Evolutionary conservation across 92 coral and sea anemone genomes (phyloP).

Genomic region (Umimayanthus kanabou): DNA sequence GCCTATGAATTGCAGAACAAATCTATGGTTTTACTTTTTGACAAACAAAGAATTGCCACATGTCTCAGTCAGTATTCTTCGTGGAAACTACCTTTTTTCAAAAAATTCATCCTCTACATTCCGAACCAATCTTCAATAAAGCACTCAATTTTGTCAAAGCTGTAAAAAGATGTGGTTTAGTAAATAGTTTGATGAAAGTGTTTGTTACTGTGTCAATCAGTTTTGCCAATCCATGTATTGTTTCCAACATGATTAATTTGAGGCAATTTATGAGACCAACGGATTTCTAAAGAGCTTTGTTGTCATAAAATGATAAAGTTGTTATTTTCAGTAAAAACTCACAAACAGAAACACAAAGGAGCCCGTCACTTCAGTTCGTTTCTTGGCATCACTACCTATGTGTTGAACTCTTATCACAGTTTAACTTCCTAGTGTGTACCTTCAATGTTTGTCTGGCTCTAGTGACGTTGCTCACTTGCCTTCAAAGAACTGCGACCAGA

Average conservation of each 20-base stretch:
- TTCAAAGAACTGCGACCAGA: too few relatives aligned
- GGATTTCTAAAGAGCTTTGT: background rate
- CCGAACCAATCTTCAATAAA: background rate
- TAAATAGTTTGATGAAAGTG: background rate
- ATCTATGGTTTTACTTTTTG: background rate
- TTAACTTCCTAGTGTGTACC: background rate
- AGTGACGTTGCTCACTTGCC: background rate
- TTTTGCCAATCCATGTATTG: background rate
- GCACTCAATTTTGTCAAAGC: background rate
- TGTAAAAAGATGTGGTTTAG: background rate
- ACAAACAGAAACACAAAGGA: background rate
- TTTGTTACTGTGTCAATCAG: background rate
- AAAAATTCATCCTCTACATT: too few relatives aligned
- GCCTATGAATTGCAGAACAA: background rate
- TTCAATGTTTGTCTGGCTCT: background rate
- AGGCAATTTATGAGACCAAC: background rate
- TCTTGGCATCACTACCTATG: too few relatives aligned
- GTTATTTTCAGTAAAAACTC: background rate
- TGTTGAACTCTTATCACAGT: background rate
- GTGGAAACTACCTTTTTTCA: background rate
- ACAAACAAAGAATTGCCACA: background rate
- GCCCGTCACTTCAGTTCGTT: too few relatives aligned
- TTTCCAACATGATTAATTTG: background rate
- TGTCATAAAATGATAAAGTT: background rate
- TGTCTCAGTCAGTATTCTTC: background rate